A percentile compares a stretch with the other conserved stretches of the same genome.
Conservation (phyloP, 2,797 vertebrate species). For the Rhynchonycteris naso region DNA sequence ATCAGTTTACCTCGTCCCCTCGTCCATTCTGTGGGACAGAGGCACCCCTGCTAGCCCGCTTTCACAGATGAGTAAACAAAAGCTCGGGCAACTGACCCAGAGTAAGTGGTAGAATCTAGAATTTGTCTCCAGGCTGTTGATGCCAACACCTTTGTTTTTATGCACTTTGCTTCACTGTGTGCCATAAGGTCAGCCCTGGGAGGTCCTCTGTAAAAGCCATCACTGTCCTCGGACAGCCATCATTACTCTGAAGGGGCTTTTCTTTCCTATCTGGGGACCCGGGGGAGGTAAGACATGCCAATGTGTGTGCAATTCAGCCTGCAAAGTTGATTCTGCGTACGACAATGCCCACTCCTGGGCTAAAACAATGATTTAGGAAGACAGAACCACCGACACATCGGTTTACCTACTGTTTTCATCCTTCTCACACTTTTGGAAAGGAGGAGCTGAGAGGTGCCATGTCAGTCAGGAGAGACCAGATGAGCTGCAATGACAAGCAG, state of each 20-base stretch:
- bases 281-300: accelerated
- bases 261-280: neutral
- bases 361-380: neutral
- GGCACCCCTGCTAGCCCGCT: accelerated
- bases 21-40: neutral
- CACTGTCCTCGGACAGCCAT: neutral
- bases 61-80: neutral
- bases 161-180: neutral
- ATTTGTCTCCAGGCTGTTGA: neutral
- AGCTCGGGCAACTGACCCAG: neutral
- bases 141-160: neutral
- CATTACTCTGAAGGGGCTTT: neutral
- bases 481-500: neutral
- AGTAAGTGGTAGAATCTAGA: neutral
- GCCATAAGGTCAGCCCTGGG: neutral
- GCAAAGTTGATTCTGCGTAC: neutral
- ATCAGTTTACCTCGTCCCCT: neutral
- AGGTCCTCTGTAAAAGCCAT: neutral
- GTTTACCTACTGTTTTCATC: neutral
- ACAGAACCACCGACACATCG: neutral
- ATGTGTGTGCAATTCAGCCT: neutral
- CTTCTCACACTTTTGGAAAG: neutral
- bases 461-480: neutral
- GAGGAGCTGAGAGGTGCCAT: neutral
- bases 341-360: neutral